Conservation (phyloP, 1,140 invertebrate genomes). For the Leptonema lineaticorne region DNA sequence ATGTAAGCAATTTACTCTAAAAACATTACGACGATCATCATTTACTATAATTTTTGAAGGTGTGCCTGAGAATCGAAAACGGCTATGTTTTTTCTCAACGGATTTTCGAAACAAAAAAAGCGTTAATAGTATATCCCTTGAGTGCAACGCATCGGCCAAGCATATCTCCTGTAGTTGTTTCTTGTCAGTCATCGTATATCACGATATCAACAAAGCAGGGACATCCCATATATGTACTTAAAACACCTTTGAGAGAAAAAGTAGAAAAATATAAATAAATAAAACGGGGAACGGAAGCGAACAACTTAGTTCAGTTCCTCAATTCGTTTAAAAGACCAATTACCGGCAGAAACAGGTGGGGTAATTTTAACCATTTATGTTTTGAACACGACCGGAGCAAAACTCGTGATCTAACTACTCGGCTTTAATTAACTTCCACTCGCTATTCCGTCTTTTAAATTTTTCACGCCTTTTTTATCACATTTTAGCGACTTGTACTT, state of each 20-base stretch:
- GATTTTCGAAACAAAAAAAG: background rate
- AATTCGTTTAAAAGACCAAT: background rate
- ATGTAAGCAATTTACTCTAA: background rate
- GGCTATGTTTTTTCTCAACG: background rate
- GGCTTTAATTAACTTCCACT: no score
- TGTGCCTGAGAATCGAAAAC: background rate
- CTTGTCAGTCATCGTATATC: conserved; percentile 1
- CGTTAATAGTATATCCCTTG: background rate
- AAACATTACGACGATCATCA: background rate
- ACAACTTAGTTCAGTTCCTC: background rate
- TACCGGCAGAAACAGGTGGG: conserved; percentile 6
- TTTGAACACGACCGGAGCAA: conserved; percentile 1
- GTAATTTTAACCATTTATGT: conserved; percentile 2
- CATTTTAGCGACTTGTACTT: background rate
- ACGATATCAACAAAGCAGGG: conserved; percentile 2
- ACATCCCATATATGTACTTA: no score
- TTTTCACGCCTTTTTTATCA: no score
- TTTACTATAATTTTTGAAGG: conserved; percentile 1
- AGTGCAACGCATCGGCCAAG: background rate
- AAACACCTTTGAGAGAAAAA: no score
- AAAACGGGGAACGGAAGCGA: background rate
- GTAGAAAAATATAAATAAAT: background rate
- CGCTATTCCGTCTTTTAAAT: no score
- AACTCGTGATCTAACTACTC: background rate
- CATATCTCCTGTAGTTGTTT: conserved; percentile 8